phyloP scores from a whole-genome alignment of 2,797 vertebrate genomes.

The Setipinna tenuifilis region DNA sequence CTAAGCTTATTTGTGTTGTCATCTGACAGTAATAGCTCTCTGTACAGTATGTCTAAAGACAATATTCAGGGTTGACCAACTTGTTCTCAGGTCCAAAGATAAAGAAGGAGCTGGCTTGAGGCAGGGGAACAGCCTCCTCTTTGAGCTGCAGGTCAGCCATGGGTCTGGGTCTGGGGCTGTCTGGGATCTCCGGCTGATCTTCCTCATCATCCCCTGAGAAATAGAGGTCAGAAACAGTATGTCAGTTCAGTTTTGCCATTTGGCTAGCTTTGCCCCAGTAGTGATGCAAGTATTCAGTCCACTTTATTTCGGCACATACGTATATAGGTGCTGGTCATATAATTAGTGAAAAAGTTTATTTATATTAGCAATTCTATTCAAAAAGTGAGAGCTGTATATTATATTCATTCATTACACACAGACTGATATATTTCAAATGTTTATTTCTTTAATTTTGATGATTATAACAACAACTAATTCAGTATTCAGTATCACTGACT shows the following conservation, averaged over 20 bases:
- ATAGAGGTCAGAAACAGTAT: neutral
- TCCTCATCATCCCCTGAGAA: constrained; percentile 93
- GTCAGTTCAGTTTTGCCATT: neutral
- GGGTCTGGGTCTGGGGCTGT: constrained; percentile 91
- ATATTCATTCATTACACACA: too few species aligned
- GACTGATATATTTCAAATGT: too few species aligned
- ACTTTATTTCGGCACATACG: too few species aligned
- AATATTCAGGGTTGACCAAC: constrained; percentile 67
- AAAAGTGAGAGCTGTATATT: too few species aligned
- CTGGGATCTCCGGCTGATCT: constrained; percentile 93
- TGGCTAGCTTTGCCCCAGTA: neutral
- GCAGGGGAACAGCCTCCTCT: constrained; percentile 95
- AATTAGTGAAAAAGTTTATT: too few species aligned
- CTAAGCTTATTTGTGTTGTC: neutral
- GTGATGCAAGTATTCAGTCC: neutral
- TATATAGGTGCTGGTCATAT: too few species aligned
- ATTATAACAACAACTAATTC: too few species aligned
- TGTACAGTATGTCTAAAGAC: neutral
- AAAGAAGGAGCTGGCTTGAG: constrained; percentile 94
- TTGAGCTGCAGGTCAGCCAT: constrained; percentile 96
- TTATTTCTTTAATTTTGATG: too few species aligned
- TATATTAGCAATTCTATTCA: too few species aligned
- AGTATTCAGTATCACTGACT: too few species aligned
- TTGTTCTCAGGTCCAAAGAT: constrained; percentile 97
- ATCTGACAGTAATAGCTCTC: neutral